Percentiles rank a stretch among this genome's conserved stretches.
Evolutionary conservation across 2,797 vertebrate species (phyloP).

Genomic region (Toxotes lorentzi): DNA sequence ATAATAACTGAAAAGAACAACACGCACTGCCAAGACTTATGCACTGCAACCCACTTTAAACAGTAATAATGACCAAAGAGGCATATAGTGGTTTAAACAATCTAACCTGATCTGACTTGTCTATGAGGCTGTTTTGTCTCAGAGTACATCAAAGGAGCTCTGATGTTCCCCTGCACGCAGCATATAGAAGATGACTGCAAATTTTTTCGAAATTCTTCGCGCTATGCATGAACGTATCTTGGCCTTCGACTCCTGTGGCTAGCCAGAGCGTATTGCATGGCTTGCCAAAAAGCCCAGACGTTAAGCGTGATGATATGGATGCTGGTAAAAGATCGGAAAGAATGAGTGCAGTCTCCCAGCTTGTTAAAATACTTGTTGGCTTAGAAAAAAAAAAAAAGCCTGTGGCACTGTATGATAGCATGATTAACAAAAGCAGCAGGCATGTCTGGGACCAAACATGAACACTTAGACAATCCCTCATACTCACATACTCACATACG

Average conservation of each 20-base stretch:
- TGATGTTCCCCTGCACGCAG: slow-evolving; percentile 6
- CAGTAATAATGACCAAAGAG: slow-evolving; percentile 50
- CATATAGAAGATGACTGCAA: slow-evolving; percentile 8
- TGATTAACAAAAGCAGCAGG: slow-evolving; percentile 67
- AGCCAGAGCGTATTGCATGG: slow-evolving; percentile 15
- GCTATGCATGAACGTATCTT: slow-evolving; percentile 8
- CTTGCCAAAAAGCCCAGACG: slow-evolving; percentile 51
- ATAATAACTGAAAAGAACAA: slow-evolving; percentile 49
- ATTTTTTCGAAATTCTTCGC: slow-evolving; percentile 19
- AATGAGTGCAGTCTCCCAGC: slow-evolving; percentile 60
- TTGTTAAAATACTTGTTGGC: slow-evolving; percentile 75
- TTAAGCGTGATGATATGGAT: slow-evolving; percentile 55
- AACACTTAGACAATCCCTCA: slow-evolving; percentile 34
- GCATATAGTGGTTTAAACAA: slow-evolving; percentile 25
- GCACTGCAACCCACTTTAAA: slow-evolving; percentile 47
- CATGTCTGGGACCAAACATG: slow-evolving; percentile 65
- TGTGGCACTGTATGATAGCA: slow-evolving; percentile 66
- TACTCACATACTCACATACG: slow-evolving; percentile 9
- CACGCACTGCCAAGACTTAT: slow-evolving; percentile 34
- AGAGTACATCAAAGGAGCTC: slow-evolving; percentile 42
- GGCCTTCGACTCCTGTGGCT: slow-evolving; percentile 37
- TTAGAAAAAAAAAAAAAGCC: slow-evolving; percentile 48
- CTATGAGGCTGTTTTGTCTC: slow-evolving; percentile 47
- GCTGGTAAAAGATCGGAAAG: slow-evolving; percentile 66
- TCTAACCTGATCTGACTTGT: slow-evolving; percentile 59